These are phyloP conservation scores for Drosophila yakuba DNA, from an alignment of 1,140 invertebrate species.

Conservation along the genomic window DNA sequence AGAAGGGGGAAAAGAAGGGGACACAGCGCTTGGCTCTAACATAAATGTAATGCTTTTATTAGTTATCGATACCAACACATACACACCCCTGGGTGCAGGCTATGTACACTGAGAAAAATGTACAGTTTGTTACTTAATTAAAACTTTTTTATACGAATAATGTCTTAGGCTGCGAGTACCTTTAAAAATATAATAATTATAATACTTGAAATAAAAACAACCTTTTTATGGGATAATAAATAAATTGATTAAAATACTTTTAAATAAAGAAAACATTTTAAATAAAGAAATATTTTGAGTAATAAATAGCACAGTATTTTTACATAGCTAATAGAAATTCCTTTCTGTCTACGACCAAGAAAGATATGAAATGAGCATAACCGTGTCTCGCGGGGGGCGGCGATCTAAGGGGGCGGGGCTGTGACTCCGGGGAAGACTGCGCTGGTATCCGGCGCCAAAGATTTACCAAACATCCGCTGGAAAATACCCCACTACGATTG, in stretches of 20 bases:
- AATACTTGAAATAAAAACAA: too few relatives aligned
- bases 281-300: too few relatives aligned
- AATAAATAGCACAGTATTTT: neutral
- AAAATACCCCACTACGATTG: constrained; percentile 45
- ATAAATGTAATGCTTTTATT: constrained; percentile 81
- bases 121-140: too few relatives aligned
- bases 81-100: constrained; percentile 15
- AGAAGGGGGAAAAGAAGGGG: constrained; percentile 9
- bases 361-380: constrained; percentile 28
- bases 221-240: too few relatives aligned
- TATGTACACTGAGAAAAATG: constrained; percentile 8
- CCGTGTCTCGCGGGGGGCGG: constrained; percentile 14
- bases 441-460: constrained; percentile 76
- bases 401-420: neutral
- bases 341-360: constrained; percentile 9
- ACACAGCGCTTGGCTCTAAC: constrained; percentile 40
- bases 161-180: too few relatives aligned
- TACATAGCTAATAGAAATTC: neutral
- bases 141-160: too few relatives aligned
- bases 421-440: constrained; percentile 25
- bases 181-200: too few relatives aligned
- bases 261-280: too few relatives aligned
- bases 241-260: too few relatives aligned
- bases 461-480: constrained; percentile 78
- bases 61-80: constrained; percentile 69